phyloP scores from a whole-genome alignment of 2,113 vertebrate genomes.

The Ammodytes dubius region DNA sequence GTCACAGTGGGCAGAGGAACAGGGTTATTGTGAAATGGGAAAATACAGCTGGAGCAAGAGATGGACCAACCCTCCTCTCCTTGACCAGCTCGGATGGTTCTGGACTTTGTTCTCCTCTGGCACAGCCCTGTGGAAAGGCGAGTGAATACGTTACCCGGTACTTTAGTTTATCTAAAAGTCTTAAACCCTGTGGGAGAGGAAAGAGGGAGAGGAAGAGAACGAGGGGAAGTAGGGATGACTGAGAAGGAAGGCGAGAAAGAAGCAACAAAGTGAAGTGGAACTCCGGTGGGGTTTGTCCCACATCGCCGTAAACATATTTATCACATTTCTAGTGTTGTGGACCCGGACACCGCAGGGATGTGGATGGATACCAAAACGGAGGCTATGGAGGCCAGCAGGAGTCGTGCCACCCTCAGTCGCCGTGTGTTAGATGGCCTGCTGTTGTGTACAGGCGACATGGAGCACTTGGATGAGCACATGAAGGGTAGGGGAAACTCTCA shows the following conservation, averaged over 20 bases:
- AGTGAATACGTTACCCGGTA: conserved; percentile 34
- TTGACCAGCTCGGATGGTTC: neutral
- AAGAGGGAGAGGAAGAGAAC: neutral
- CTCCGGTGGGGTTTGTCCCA: neutral
- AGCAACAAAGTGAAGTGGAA: neutral
- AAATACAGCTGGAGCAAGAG: neutral
- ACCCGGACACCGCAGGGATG: conserved; percentile 50
- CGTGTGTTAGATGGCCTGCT: conserved; percentile 52
- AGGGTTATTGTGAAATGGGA: conserved; percentile 18
- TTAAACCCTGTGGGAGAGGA: conserved; percentile 1
- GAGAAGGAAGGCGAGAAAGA: conserved; percentile 5
- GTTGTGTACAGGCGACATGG: conserved; percentile 80
- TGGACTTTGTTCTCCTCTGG: conserved; percentile 53
- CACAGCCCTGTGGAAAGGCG: neutral
- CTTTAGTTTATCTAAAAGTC: conserved; percentile 46
- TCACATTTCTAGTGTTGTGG: neutral
- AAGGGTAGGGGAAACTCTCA: conserved; percentile 68
- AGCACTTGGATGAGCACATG: conserved; percentile 70
- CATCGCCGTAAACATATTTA: neutral
- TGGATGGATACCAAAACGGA: conserved; percentile 64
- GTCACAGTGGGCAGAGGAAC: neutral
- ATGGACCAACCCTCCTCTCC: neutral
- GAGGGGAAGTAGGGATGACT: conserved; percentile 13
- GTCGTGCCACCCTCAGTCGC: conserved; percentile 1
- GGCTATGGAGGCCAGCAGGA: conserved; percentile 39